These are phyloP conservation scores for Synodontis membranacea DNA, from an alignment of 2,113 vertebrate genomes.

Conservation along the genomic window DNA sequence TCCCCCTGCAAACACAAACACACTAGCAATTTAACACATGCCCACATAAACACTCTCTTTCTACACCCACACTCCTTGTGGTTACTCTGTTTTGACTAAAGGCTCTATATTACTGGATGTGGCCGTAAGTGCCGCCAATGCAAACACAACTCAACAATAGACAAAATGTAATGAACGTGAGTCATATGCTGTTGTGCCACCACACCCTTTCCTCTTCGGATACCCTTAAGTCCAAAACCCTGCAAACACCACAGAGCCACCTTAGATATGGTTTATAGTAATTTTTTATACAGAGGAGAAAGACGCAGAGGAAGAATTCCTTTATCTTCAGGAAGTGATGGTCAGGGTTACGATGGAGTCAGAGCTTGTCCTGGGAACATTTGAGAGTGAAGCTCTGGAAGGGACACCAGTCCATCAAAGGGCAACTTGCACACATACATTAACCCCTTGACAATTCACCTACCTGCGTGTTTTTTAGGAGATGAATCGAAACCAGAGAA, in stretches of 20 bases:
- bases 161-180: slow-evolving; percentile 18
- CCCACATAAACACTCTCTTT: neutral
- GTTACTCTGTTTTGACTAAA: neutral
- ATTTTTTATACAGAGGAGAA: neutral
- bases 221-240: neutral
- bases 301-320: neutral
- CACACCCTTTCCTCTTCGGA: slow-evolving; percentile 31
- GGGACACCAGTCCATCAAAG: neutral
- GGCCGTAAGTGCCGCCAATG: neutral
- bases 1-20: slow-evolving; percentile 78
- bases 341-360: neutral
- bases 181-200: slow-evolving; percentile 24
- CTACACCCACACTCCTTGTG: neutral
- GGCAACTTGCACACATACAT: neutral
- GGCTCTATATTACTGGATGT: neutral
- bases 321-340: neutral
- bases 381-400: neutral
- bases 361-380: neutral
- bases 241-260: neutral
- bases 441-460: neutral
- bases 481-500: neutral
- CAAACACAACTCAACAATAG: slow-evolving; percentile 28
- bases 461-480: neutral
- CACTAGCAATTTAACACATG: slow-evolving; percentile 36
- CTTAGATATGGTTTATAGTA: neutral